Conservation (phyloP, 2,888 invertebrate species). For the Idaea straminata region DNA sequence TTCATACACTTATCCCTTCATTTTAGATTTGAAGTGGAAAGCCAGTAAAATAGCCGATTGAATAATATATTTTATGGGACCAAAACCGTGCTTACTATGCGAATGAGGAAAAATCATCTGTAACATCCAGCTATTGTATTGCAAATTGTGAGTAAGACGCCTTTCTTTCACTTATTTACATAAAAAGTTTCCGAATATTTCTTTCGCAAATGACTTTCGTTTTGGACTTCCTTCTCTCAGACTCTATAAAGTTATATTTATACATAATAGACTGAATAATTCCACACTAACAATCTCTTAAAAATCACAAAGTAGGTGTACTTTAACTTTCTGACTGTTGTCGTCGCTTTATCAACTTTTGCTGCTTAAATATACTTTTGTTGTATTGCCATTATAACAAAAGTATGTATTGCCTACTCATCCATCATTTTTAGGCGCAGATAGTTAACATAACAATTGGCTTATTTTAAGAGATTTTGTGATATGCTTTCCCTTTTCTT, state of each 20-base stretch:
- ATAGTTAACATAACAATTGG: too few species aligned
- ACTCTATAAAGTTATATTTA: slow-evolving; percentile 33
- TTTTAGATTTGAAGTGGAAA: slow-evolving; percentile 63
- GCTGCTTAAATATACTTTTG: not conserved
- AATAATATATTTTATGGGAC: slow-evolving; percentile 76
- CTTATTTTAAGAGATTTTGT: too few species aligned
- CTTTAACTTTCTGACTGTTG: not conserved
- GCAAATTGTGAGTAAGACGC: slow-evolving; percentile 74
- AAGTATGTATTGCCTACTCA: not conserved
- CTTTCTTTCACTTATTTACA: slow-evolving; percentile 71
- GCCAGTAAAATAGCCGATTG: slow-evolving; percentile 70
- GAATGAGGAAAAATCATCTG: slow-evolving; percentile 75
- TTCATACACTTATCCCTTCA: slow-evolving; percentile 64
- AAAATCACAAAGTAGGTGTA: slow-evolving; percentile 8
- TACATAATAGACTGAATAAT: slow-evolving; percentile 25
- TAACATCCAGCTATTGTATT: slow-evolving; percentile 74
- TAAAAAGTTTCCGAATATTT: slow-evolving; percentile 68
- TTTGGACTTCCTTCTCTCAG: slow-evolving; percentile 52
- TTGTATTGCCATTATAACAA: not conserved
- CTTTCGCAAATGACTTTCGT: slow-evolving; percentile 67
- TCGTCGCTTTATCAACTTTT: not conserved
- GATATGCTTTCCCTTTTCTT: too few species aligned
- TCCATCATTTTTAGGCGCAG: too few species aligned
- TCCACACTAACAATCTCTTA: not conserved
- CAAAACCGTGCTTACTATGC: slow-evolving; percentile 70